Percentiles rank a stretch among this genome's conserved stretches.
These are phyloP conservation scores for Drosophila insularis DNA, from an alignment of 1,140 invertebrate species.

Conservation along the genomic window DNA sequence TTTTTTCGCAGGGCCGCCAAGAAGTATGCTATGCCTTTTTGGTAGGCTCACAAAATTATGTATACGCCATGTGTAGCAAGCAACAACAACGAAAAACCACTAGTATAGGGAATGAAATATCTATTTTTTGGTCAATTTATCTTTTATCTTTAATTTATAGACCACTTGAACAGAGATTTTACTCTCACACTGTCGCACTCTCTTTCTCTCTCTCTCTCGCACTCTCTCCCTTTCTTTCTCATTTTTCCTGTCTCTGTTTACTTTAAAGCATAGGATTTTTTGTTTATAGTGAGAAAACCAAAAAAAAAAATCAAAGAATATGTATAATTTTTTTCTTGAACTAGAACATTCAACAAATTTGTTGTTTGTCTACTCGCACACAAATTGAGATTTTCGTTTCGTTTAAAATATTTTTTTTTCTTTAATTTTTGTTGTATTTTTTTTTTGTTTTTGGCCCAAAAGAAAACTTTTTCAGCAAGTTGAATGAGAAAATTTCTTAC, in stretches of 20 bases:
- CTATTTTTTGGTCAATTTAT: conserved; percentile 14
- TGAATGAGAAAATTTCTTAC: conserved; percentile 59
- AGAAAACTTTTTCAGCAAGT: conserved; percentile 70
- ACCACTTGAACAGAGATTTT: conserved; percentile 52
- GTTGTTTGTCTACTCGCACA: conserved; percentile 58
- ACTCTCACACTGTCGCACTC: conserved; percentile 13
- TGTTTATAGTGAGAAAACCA: conserved; percentile 61
- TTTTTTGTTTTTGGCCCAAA: conserved; percentile 34
- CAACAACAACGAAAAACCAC: conserved; percentile 10
- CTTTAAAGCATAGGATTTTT: conserved; percentile 55
- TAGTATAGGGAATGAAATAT: neutral
- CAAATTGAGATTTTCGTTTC: conserved; percentile 60
- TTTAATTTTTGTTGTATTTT: conserved; percentile 1
- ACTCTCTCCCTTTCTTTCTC: conserved; percentile 13
- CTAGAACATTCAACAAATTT: conserved; percentile 67
- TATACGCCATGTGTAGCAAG: conserved; percentile 61
- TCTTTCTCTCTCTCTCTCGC: conserved; percentile 22
- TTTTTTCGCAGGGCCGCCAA: conserved; percentile 27
- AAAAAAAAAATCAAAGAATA: conserved; percentile 43
- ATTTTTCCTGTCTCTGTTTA: conserved; percentile 62
- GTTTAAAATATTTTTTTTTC: conserved; percentile 11
- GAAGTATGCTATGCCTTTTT: conserved; percentile 59
- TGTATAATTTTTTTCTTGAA: conserved; percentile 35
- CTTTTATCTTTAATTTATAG: conserved; percentile 52
- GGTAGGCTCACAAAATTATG: conserved; percentile 49